Percentiles rank a stretch among this genome's conserved stretches.
Conservation (phyloP, 2,113 vertebrate genomes). For the Anarhynchus alexandrinus region DNA sequence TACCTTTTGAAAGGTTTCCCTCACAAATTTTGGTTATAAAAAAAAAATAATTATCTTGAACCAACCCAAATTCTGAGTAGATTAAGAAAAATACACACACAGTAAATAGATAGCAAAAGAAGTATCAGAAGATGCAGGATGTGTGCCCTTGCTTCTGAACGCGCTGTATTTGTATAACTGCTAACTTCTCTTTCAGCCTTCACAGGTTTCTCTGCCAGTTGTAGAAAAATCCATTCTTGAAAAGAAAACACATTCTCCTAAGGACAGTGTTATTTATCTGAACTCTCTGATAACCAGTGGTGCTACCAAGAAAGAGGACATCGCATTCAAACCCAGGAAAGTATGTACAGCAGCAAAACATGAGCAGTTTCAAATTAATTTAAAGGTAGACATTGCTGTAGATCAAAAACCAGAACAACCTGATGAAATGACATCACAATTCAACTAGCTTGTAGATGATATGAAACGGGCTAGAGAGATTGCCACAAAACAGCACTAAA, state of each 20-base stretch:
- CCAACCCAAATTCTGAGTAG: not conserved
- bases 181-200: not conserved
- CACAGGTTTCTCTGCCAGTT: not conserved
- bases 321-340: constrained; percentile 82
- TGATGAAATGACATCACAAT: not conserved
- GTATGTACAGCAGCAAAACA: constrained; percentile 66
- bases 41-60: not conserved
- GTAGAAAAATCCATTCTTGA: not conserved
- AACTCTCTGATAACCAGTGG: constrained; percentile 76
- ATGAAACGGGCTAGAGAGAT: not conserved
- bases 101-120: not conserved
- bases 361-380: accelerated
- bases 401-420: not conserved
- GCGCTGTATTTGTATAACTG: not conserved
- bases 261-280: constrained; percentile 72
- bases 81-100: not conserved
- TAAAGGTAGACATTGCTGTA: not conserved
- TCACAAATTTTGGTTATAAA: not conserved
- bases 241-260: constrained; percentile 8
- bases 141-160: not conserved
- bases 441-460: not conserved
- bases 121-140: not conserved
- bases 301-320: constrained; percentile 75
- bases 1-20: not conserved
- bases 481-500: not conserved